A percentile compares a stretch with the other conserved stretches of the same genome.
Conservation (phyloP, 1,140 invertebrate species). For the Palaemon carinicauda region DNA sequence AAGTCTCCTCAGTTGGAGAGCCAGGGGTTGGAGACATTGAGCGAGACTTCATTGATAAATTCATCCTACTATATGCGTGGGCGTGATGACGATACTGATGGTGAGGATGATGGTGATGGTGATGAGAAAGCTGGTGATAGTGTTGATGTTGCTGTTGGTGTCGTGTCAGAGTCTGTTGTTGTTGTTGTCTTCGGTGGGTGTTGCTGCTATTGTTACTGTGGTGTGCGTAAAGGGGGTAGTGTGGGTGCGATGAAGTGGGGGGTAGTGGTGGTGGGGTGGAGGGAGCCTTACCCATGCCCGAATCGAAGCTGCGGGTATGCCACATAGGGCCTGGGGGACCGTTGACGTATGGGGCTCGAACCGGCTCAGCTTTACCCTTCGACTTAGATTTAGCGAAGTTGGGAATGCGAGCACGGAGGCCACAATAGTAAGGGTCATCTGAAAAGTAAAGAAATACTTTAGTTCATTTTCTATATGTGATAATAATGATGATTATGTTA, state of each 20-base stretch:
- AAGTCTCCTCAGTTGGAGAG: too few relatives aligned
- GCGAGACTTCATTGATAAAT: too few relatives aligned
- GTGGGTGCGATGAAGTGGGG: neutral
- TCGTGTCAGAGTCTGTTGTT: too few relatives aligned
- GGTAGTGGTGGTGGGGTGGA: neutral
- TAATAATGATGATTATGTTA: too few relatives aligned
- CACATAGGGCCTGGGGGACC: conserved; percentile 73
- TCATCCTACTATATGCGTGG: too few relatives aligned
- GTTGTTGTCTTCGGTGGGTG: too few relatives aligned
- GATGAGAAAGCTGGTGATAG: too few relatives aligned
- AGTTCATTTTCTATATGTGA: too few relatives aligned
- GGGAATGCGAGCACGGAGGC: conserved; percentile 85
- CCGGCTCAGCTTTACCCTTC: conserved; percentile 52
- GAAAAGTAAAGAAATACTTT: conserved; percentile 60
- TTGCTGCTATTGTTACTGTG: neutral
- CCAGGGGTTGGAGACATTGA: too few relatives aligned
- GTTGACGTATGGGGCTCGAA: conserved; percentile 65
- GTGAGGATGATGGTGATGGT: too few relatives aligned
- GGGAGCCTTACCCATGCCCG: conserved; percentile 79
- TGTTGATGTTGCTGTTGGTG: too few relatives aligned
- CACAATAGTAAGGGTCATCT: conserved; percentile 95
- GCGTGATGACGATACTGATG: too few relatives aligned
- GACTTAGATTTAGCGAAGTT: conserved; percentile 79
- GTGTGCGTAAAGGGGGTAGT: neutral
- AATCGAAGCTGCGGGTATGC: conserved; percentile 87